Base-by-base conservation (phyloP, 92 coral and sea anemone species). In the Chrysogorgia sp. region DNA sequence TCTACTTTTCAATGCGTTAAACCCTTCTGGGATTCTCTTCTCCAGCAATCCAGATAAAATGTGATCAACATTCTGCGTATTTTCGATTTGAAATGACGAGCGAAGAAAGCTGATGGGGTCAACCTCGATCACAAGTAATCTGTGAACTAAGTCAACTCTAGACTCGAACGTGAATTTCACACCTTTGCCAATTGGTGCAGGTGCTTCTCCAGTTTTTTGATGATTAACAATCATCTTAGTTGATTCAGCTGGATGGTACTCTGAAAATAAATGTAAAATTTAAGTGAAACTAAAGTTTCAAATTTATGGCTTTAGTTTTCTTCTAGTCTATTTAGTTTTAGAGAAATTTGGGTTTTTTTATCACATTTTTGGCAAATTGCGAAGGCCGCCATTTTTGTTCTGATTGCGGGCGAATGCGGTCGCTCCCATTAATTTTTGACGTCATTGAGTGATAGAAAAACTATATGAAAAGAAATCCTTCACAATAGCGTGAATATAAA, bases 51-150 rank as follows among this genome's bases (percentile, higher is more conserved):
- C 79, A 4, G 79, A 53, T 29, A 72, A 37, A 20, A 72, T 21
- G 28, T 12, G 64, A 24, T 72, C 79, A 8, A 72, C 64, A 56
- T 56, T 72, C 33, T 72, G 64, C 12, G 24, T n/a, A 21, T 72
- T 65, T 14, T 64, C 71, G 35, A 72, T 56, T 53, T 72, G 79
- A 41, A 52, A 72, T 15, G 79, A 72, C 0, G 79, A 72, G 23
- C 79, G 55, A 4, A 72, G 30, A 56, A 72, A 56, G 20, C 37
- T 72, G 6, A 72, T 7, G 0, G 79, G 79, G 24, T 72, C 79
- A 1, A 65, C 6, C 25, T 72, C 79, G 10, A 48, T 20, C 1
- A 32, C 24, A 3, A 72, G 65, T 1, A 55, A 34, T 13, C 25
- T 32, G 26, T 72, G 63, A 2, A 72, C 65, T 6, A 34, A 1